Evolutionary conservation across 2,888 invertebrate species (phyloP), one percentile per base, ranked within the genome.

Genomic region (Thyatira batis): DNA sequence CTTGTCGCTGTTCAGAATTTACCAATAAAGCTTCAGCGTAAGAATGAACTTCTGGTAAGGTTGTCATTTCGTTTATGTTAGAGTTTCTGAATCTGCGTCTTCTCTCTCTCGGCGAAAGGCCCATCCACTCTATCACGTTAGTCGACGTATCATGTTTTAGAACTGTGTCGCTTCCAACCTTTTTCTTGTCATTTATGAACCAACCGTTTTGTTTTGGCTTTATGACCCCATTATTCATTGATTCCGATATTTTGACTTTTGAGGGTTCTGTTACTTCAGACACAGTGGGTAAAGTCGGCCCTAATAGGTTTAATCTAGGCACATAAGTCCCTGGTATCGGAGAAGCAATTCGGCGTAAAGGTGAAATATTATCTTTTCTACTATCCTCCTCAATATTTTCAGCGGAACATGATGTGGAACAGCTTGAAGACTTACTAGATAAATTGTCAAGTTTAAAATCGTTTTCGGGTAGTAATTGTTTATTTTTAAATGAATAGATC

Each of bases 401-500:
- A 17, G 70, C 55, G 17, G 76, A 71, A 61, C 58, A 61, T 4
- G 79, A 73, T 8, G 71, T 70, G 11, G 79, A 73, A 23, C 54
- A 50, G 59, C 67, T 78, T 11, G 61, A 60, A 21, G 67, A 71
- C 8, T 80, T 72, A 49, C 74, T 67, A 9, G 69, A 67, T 21
- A 73, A 68, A 53, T 84, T 81, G 4, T 71, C 61, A 13, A 76
- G 50, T 50, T 78, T 75, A 45, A 67, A 70, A 54, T 79, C 75
- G 44, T 80, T 68, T 45, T 85, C 82, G n/a, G 72, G 55, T 20
- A 85, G 56, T 3, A 74, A 59, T n/a, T 68, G 76, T 52, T 76
- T 80, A 58, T 89, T 89, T 72, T 84, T 84, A 54, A 78, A 85
- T 1, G 89, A 89, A 66, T 89, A 89, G 46, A 89, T 87, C 80